Conservation (phyloP, 2,888 invertebrate species). For the Drosophila ustulata region DNA sequence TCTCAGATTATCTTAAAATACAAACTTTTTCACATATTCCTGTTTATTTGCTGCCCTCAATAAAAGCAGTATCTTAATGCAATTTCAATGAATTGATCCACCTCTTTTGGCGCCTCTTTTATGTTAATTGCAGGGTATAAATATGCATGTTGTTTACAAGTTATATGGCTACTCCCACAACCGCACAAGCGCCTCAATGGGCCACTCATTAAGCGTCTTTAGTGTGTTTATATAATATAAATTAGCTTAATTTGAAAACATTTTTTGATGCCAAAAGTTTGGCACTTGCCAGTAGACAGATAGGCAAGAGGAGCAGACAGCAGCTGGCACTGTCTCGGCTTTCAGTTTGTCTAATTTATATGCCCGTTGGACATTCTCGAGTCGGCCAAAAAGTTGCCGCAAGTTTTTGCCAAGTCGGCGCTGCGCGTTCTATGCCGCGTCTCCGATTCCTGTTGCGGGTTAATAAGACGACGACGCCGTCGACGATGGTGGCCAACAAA, state of each 20-base stretch:
- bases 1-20: background rate
- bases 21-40: background rate
- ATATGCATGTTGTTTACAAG: slow-evolving; percentile 43
- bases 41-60: background rate
- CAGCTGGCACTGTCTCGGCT: slow-evolving; percentile 60
- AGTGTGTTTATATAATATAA: slow-evolving; percentile 79
- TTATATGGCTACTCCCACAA: slow-evolving; percentile 29
- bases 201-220: slow-evolving; percentile 76
- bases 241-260: slow-evolving; percentile 80
- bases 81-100: background rate
- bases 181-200: slow-evolving; percentile 27
- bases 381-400: slow-evolving; percentile 75
- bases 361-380: slow-evolving; percentile 79
- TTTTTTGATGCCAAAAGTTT: slow-evolving; percentile 79
- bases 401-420: slow-evolving; percentile 65
- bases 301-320: background rate
- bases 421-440: slow-evolving; percentile 24
- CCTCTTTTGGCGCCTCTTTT: background rate
- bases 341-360: slow-evolving; percentile 73
- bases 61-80: background rate
- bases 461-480: slow-evolving; percentile 66
- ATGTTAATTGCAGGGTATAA: slow-evolving; percentile 42
- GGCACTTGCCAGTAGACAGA: slow-evolving; percentile 56
- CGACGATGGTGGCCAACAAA: slow-evolving; percentile 65
- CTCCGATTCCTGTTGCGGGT: slow-evolving; percentile 73